phyloP scores from a whole-genome alignment of 2,797 vertebrate species.

The Cyprinella venusta region DNA sequence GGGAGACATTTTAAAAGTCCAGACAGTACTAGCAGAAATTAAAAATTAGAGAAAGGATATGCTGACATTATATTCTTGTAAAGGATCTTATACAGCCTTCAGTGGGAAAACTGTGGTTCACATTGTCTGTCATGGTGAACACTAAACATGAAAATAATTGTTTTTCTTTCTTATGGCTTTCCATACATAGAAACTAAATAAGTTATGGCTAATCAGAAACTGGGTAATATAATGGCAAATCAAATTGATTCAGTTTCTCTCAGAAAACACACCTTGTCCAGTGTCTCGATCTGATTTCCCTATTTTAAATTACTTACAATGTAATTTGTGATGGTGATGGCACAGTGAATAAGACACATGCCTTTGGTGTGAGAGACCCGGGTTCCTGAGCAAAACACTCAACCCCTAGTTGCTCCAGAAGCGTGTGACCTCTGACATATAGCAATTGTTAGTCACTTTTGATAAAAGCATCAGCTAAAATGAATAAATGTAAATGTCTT shows the following conservation, averaged over 20 bases:
- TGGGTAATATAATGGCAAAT: background rate
- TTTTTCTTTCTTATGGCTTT: background rate
- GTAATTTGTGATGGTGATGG: no score
- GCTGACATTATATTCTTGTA: background rate
- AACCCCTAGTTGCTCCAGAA: no score
- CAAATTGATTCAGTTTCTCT: background rate
- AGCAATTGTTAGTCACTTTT: no score
- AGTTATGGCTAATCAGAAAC: background rate
- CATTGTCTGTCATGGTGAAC: background rate
- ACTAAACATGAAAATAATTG: background rate
- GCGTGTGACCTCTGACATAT: no score
- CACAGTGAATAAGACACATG: no score
- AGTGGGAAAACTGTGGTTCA: background rate
- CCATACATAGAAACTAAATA: background rate
- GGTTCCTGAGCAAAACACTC: no score
- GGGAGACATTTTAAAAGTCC: constrained; percentile 23
- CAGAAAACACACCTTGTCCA: background rate
- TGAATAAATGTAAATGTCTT: no score
- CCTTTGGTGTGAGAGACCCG: no score
- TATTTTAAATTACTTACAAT: background rate
- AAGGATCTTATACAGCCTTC: constrained; percentile 11
- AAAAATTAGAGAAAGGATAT: constrained; percentile 11
- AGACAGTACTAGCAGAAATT: constrained; percentile 33
- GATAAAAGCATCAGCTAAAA: no score
- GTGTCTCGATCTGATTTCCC: background rate